Conservation (phyloP, 2,797 vertebrate genomes). For the Falco peregrinus region DNA sequence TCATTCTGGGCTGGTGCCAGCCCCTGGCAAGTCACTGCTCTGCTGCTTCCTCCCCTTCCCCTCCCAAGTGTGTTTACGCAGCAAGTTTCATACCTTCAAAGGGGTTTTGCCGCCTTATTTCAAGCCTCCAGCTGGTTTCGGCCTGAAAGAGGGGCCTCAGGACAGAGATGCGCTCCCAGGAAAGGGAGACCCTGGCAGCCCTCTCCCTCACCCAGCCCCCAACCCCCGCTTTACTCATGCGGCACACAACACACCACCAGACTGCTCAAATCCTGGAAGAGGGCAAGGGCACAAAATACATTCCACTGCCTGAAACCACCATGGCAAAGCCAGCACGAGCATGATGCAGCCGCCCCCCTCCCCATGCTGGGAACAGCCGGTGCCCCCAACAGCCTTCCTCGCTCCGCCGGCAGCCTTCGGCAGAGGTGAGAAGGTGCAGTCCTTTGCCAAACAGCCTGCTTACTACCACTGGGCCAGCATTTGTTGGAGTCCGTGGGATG, state of each 20-base stretch:
- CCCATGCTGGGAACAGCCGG: fast-evolving
- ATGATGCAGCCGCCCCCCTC: fast-evolving
- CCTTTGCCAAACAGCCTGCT: background rate
- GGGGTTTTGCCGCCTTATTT: background rate
- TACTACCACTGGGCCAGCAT: fast-evolving
- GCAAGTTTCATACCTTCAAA: background rate
- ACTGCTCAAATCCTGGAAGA: background rate
- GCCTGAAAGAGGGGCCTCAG: background rate
- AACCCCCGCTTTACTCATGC: fast-evolving
- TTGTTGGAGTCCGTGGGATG: background rate
- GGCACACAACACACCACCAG: background rate
- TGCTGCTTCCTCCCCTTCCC: background rate
- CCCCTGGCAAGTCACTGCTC: background rate
- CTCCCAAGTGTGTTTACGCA: background rate
- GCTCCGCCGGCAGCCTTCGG: fast-evolving
- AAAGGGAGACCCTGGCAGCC: background rate
- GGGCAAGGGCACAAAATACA: background rate
- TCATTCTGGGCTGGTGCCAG: background rate
- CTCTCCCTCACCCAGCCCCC: background rate
- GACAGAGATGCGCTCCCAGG: background rate
- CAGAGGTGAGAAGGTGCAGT: background rate
- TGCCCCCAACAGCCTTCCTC: background rate
- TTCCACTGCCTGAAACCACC: background rate
- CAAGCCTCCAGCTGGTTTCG: background rate
- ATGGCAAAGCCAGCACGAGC: fast-evolving